These are phyloP conservation scores for Osedax frankpressi DNA, from an alignment of 2,888 invertebrate genomes.

Conservation along the genomic window DNA sequence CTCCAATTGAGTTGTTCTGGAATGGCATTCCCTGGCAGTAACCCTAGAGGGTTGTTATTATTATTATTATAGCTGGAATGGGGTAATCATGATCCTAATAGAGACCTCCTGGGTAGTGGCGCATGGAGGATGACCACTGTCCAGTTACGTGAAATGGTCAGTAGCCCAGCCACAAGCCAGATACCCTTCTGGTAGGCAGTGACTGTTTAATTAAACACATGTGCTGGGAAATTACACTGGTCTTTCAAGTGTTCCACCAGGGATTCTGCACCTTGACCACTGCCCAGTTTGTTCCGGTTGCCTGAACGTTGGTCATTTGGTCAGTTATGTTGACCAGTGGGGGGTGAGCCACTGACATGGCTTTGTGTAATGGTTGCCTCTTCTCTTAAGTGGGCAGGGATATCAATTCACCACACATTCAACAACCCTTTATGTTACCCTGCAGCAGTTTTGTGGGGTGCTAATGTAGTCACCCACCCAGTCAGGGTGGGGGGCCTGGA, in stretches of 20 bases:
- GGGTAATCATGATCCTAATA: slow-evolving; percentile 4
- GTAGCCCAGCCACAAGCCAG: slow-evolving; percentile 1
- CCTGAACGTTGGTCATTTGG: slow-evolving; percentile 1
- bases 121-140: not conserved
- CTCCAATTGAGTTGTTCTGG: not conserved
- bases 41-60: not conserved
- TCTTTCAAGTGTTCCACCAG: slow-evolving; percentile 4
- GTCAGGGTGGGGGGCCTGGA: not conserved
- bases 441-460: slow-evolving; percentile 5
- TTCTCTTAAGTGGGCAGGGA: not conserved
- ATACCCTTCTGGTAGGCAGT: slow-evolving; percentile 1
- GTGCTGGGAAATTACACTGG: slow-evolving; percentile 3
- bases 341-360: not conserved
- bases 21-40: not conserved
- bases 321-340: slow-evolving; percentile 3
- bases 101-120: not conserved
- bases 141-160: slow-evolving; percentile 8
- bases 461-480: slow-evolving; percentile 3
- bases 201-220: not conserved
- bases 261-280: not conserved
- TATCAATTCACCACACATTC: slow-evolving; percentile 7
- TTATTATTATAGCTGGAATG: slow-evolving; percentile 6
- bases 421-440: slow-evolving; percentile 9
- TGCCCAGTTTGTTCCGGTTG: not conserved
- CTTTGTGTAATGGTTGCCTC: slow-evolving; percentile 10